phyloP scores from a whole-genome alignment of 2,113 vertebrate genomes.

The Amblyornis subalaris region DNA sequence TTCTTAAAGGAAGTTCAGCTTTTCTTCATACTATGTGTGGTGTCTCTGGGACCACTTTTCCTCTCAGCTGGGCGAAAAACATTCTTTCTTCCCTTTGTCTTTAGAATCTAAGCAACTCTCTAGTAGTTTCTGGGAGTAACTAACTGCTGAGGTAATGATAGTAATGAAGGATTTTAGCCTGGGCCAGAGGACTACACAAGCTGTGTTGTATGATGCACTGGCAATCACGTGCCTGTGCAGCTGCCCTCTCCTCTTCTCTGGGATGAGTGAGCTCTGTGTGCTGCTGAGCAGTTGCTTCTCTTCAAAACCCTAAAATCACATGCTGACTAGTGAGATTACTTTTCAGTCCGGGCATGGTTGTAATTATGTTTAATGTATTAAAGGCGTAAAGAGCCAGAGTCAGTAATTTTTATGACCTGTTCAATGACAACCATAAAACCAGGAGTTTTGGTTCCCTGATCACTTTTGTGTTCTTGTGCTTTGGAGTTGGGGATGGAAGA shows the following conservation, averaged over 20 bases:
- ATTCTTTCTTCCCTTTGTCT: not conserved
- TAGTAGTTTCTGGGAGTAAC: not conserved
- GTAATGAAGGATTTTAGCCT: not conserved
- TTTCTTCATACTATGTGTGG: not conserved
- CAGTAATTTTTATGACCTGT: slow-evolving; percentile 51
- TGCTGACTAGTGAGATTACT: not conserved
- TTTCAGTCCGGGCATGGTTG: not conserved
- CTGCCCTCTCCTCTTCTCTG: not conserved
- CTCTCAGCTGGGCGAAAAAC: not conserved
- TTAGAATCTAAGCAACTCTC: not conserved
- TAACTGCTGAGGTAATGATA: not conserved
- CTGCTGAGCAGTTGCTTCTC: not conserved
- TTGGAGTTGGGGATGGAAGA: not conserved
- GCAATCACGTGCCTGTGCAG: not conserved
- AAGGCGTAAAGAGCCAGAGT: slow-evolving; percentile 1
- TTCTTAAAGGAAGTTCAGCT: not conserved
- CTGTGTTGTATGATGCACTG: not conserved
- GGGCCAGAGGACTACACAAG: not conserved
- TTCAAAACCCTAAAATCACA: not conserved
- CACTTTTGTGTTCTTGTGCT: not conserved
- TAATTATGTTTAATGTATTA: slow-evolving; percentile 38
- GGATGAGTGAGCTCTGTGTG: not conserved
- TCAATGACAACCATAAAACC: slow-evolving; percentile 34
- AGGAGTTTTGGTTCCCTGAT: not conserved
- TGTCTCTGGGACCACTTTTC: not conserved